These are phyloP conservation scores for Hippasteria phrygiana DNA, from an alignment of 53 echinoderm and acorn worm genomes.

Conservation along the genomic window DNA sequence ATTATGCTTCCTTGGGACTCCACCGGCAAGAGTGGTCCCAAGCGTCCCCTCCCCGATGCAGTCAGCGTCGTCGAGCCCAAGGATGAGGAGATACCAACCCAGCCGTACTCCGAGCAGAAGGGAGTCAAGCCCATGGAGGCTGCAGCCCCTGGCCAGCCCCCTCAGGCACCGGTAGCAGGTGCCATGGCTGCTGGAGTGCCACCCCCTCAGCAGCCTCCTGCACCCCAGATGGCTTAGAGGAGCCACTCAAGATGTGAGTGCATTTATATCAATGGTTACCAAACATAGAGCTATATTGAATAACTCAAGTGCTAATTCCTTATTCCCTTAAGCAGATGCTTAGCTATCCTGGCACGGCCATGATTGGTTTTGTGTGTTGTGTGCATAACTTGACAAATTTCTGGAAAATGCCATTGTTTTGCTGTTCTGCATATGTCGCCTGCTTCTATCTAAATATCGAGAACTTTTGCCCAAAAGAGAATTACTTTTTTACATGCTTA, in stretches of 20 bases:
- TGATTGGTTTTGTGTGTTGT: too few relatives aligned
- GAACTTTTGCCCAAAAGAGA: too few relatives aligned
- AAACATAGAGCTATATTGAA: too few relatives aligned
- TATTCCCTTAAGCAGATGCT: too few relatives aligned
- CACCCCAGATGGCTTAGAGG: constrained; percentile 58
- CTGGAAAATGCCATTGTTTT: too few relatives aligned
- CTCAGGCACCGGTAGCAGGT: constrained; percentile 51
- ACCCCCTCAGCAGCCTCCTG: constrained; percentile 67
- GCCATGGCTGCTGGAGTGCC: constrained; percentile 42
- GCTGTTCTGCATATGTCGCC: too few relatives aligned
- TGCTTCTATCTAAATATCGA: too few relatives aligned
- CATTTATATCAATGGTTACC: too few relatives aligned
- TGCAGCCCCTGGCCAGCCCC: constrained; percentile 66
- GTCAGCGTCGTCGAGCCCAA: constrained; percentile 97
- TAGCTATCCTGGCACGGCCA: too few relatives aligned
- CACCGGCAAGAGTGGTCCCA: constrained; percentile 93
- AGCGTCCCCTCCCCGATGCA: constrained; percentile 94
- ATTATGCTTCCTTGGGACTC: constrained; percentile 96
- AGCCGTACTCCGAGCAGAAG: constrained; percentile 99
- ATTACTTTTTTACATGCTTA: too few relatives aligned
- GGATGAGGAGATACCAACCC: constrained; percentile 82
- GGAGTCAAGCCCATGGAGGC: constrained; percentile 88
- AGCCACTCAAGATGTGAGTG: neutral
- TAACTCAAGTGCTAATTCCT: too few relatives aligned
- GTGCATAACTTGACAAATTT: too few relatives aligned